Conservation (phyloP, 2,797 vertebrate species). For the Darevskia nairensis region DNA sequence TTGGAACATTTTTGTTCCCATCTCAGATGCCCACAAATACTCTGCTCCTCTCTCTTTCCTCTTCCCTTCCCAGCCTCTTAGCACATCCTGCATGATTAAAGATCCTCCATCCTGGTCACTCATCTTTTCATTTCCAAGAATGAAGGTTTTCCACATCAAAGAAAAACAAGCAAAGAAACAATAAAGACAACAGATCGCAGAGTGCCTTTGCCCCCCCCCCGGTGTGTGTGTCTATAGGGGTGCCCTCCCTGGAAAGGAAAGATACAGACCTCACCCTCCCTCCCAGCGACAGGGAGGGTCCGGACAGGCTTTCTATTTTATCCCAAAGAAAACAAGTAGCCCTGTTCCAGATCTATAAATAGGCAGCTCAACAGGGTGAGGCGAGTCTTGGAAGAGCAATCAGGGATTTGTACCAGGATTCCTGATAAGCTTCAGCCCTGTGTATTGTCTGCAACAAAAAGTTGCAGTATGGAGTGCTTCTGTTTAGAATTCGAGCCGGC, state of each 20-base stretch:
- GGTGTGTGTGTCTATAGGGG: slow-evolving; percentile 13
- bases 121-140: slow-evolving; percentile 28
- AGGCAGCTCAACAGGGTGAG: slow-evolving; percentile 58
- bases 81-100: slow-evolving; percentile 70
- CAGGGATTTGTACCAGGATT: slow-evolving; percentile 63
- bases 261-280: slow-evolving; percentile 33
- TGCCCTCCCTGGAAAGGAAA: slow-evolving; percentile 61
- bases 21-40: not conserved
- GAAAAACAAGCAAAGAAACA: too few species aligned
- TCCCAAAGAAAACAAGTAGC: slow-evolving; percentile 74
- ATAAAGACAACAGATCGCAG: not conserved
- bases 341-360: slow-evolving; percentile 66
- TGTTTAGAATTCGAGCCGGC: not conserved
- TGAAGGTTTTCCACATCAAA: too few species aligned
- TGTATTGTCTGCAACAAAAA: slow-evolving; percentile 22
- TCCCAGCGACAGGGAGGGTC: slow-evolving; percentile 65
- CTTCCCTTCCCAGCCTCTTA: slow-evolving; percentile 28
- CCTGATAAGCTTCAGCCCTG: slow-evolving; percentile 48
- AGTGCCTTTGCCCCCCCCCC: slow-evolving; percentile 35
- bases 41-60: not conserved
- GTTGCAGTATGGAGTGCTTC: not conserved
- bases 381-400: slow-evolving; percentile 63
- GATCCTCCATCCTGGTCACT: slow-evolving; percentile 46
- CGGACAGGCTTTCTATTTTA: slow-evolving; percentile 57
- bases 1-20: not conserved